Conservation (phyloP, 1,140 invertebrate species). For the Octopus bimaculoides region DNA sequence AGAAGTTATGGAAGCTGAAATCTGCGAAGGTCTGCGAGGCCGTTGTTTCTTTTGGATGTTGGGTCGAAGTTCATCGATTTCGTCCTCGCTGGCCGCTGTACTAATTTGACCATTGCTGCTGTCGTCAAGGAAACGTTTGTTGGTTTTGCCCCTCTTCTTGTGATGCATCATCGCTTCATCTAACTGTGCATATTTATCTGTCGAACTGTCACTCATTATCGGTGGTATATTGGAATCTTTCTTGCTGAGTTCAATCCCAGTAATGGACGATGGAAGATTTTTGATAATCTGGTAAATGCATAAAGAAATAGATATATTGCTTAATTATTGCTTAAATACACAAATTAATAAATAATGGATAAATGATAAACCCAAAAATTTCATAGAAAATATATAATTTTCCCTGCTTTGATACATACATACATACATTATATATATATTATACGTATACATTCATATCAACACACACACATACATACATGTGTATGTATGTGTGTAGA, state of each 20-base stretch:
- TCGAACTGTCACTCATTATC: constrained; percentile 16
- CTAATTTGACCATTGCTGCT: background rate
- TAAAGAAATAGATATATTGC: background rate
- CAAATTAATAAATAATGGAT: too few species aligned
- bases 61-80: background rate
- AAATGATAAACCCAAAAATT: too few species aligned
- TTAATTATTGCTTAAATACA: background rate
- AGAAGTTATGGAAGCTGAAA: background rate
- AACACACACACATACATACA: background rate
- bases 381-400: too few species aligned
- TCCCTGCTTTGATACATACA: too few species aligned
- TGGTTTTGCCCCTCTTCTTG: background rate
- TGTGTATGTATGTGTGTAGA: too few species aligned
- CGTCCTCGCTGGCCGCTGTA: background rate
- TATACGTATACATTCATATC: too few species aligned
- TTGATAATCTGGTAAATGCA: constrained; percentile 21
- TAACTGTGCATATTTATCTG: constrained; percentile 16
- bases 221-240: constrained; percentile 10
- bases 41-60: background rate
- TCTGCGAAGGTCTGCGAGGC: background rate
- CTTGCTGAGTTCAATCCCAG: constrained; percentile 14
- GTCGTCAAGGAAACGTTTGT: background rate
- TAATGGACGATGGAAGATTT: constrained; percentile 20
- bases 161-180: constrained; percentile 1
- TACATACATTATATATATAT: too few species aligned